These are phyloP conservation scores for Urocolius indicus DNA, from an alignment of 2,113 vertebrate genomes.

Conservation along the genomic window DNA sequence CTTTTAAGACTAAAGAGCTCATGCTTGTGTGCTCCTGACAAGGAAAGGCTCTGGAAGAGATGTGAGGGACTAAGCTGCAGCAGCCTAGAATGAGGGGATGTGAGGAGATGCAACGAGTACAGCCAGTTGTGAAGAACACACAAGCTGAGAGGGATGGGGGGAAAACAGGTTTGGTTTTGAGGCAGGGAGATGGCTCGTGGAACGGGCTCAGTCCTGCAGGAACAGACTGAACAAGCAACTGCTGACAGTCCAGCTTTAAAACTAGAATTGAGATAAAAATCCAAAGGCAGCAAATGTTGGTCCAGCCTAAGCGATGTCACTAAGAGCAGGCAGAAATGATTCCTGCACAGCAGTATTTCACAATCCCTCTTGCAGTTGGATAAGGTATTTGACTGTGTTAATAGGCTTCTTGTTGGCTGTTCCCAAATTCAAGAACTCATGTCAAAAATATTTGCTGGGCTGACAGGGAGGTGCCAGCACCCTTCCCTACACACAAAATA, in stretches of 20 bases:
- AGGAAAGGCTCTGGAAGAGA: not conserved
- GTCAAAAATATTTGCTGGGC: conserved; percentile 58
- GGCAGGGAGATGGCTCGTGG: not conserved
- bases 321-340: not conserved
- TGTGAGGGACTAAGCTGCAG: not conserved
- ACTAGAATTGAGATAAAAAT: not conserved
- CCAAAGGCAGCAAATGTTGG: not conserved
- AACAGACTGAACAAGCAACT: not conserved
- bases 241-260: not conserved
- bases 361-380: not conserved
- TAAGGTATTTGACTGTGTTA: not conserved
- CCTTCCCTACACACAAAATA: conserved; percentile 26
- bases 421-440: conserved; percentile 49
- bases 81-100: not conserved
- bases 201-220: not conserved
- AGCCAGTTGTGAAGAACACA: not conserved
- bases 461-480: conserved; percentile 59
- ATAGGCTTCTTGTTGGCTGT: not conserved
- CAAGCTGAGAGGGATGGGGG: not conserved
- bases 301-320: conserved; percentile 18
- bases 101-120: not conserved
- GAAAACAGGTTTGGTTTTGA: not conserved
- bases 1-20: not conserved
- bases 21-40: not conserved
- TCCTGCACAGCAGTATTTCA: not conserved